Percentiles rank a stretch among this genome's conserved stretches.
Conservation (phyloP, 1,140 invertebrate species). For the Rhagoletis pomonella region DNA sequence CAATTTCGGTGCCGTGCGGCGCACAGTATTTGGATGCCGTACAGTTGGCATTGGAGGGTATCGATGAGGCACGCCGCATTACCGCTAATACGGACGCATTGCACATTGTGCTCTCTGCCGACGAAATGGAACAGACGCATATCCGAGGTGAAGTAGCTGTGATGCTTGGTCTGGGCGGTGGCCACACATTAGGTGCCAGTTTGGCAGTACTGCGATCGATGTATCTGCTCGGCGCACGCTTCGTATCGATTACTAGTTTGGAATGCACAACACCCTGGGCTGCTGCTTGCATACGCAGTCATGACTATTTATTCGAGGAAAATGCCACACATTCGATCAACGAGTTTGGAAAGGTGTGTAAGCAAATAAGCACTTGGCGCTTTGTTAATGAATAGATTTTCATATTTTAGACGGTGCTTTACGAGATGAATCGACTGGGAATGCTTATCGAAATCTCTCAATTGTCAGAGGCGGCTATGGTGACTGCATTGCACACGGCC, state of each 20-base stretch:
- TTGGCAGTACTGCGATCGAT: constrained; percentile 82
- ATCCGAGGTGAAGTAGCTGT: constrained; percentile 80
- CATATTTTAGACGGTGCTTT: constrained; percentile 78
- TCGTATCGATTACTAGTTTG: constrained; percentile 82
- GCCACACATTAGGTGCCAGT: constrained; percentile 84
- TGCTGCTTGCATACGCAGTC: constrained; percentile 65
- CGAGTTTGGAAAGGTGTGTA: constrained; percentile 74
- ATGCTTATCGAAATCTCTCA: constrained; percentile 89
- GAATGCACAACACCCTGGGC: constrained; percentile 85
- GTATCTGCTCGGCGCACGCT: constrained; percentile 83
- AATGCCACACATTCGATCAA: constrained; percentile 73
- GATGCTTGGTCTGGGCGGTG: constrained; percentile 83
- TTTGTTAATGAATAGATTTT: constrained; percentile 23
- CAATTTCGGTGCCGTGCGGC: constrained; percentile 78
- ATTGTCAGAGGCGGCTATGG: constrained; percentile 83
- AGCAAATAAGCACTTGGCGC: neutral
- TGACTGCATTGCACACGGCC: constrained; percentile 79
- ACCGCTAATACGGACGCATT: constrained; percentile 74
- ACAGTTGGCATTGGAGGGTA: constrained; percentile 80
- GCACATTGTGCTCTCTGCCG: constrained; percentile 71
- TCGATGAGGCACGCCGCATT: constrained; percentile 78
- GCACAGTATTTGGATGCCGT: constrained; percentile 80
- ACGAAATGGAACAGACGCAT: constrained; percentile 79
- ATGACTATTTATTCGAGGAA: constrained; percentile 69
- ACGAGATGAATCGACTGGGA: constrained; percentile 82